phyloP scores from a whole-genome alignment of 2,888 invertebrate genomes.

The Himalopsyche kuldschensis region DNA sequence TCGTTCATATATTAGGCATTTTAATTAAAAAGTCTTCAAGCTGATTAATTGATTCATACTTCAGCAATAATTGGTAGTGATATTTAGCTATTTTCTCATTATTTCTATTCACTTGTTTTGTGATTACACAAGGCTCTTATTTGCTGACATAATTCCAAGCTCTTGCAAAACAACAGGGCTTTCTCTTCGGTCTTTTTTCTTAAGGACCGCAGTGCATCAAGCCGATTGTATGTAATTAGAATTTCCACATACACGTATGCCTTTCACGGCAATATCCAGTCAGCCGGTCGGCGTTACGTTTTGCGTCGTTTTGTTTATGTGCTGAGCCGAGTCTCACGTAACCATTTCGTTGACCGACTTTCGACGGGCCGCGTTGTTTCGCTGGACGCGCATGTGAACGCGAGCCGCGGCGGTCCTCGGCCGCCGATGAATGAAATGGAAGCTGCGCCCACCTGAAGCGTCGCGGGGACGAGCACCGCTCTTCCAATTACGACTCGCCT shows the following conservation, averaged over 20 bases:
- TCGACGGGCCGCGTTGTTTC: slow-evolving; percentile 7
- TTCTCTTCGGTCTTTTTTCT: not conserved
- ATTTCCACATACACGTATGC: not conserved
- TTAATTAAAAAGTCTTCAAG: too few species aligned
- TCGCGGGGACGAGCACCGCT: not conserved
- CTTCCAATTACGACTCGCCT: too few species aligned
- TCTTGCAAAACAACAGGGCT: not conserved
- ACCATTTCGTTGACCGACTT: slow-evolving; percentile 40
- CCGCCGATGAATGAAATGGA: slow-evolving; percentile 20
- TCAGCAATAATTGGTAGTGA: too few species aligned
- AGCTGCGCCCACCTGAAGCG: not conserved
- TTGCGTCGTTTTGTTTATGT: not conserved
- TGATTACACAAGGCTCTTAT: not conserved
- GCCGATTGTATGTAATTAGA: not conserved
- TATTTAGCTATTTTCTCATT: too few species aligned
- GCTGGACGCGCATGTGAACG: not conserved
- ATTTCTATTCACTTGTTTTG: too few species aligned
- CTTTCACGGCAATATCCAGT: not conserved
- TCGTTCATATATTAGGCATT: too few species aligned
- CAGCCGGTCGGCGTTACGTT: slow-evolving; percentile 15
- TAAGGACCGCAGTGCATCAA: not conserved
- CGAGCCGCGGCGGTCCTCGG: slow-evolving; percentile 16
- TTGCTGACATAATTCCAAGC: not conserved
- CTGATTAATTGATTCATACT: too few species aligned
- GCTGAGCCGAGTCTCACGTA: slow-evolving; percentile 35